Base-by-base conservation (phyloP, 1,140 invertebrate species). In the Brachionus plicatilis region DNA sequence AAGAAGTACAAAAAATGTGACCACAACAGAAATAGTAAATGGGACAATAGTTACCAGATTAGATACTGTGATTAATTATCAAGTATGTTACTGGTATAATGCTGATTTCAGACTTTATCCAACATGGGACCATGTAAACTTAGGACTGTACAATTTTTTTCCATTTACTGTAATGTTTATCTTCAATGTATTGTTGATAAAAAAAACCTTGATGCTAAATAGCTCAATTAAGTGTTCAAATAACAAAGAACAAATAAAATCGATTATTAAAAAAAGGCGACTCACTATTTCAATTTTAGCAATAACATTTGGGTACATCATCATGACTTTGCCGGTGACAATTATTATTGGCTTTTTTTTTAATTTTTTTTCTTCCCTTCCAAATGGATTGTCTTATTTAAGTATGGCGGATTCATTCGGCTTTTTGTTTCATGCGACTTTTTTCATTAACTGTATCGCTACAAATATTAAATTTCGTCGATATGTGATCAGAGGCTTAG, bases 291-390 rank as follows among this genome's bases (percentile, higher is more conserved):
- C 47, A n/a, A 27, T 80, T 2, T 60, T 80, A 20, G 41, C 27
- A 11, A 80, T 80, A 37, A 53, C 76, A 17, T 80, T 80, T 65
- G 76, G 45, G 3, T 80, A 20, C 24, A 80, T 80, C 24, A 8
- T 80, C 3, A 53, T 80, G 76, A 80, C 76, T 9, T 37, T 17
- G 7, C 76, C 76, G n/a, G 45, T 47, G 14, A n/a, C 76, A n/a
- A 53, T 80, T 53, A 14, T 14, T 9, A 56, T 27, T 65, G 20
- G 45, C 29, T 80, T 80, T 65, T 80, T 80, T 20, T 43, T 11
- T 3, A 3, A 70, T 70, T 5, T 37, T 37, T 37, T 37, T 37
- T 37, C 6, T 37, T 12, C 29, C 2, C 29, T 68, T 6, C 33
- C 4, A 11, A 33, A 6, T 14, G 27, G 17, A 41, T 1, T 12